A percentile compares a stretch with the other conserved stretches of the same genome.
phyloP scores from a whole-genome alignment of 2,888 invertebrate species.

The Drosophila subsilvestris region DNA sequence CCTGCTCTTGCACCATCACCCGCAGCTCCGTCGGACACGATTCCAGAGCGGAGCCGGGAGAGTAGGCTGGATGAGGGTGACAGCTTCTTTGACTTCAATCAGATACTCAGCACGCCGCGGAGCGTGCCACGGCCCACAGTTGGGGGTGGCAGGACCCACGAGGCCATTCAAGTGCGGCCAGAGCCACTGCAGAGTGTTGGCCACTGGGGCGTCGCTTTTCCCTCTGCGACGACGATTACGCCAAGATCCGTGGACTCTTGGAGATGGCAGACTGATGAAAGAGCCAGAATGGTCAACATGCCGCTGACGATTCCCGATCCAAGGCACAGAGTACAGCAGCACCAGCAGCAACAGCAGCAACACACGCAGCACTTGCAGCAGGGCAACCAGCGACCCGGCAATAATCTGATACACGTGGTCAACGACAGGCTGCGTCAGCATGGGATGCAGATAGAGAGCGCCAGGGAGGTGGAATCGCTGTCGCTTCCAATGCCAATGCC shows the following conservation, averaged over 20 bases:
- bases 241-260: neutral
- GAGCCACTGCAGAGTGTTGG: slow-evolving; percentile 19
- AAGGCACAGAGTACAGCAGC: neutral
- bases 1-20: neutral
- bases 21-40: neutral
- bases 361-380: neutral
- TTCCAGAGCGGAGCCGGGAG: slow-evolving; percentile 1
- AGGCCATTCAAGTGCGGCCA: slow-evolving; percentile 14
- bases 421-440: slow-evolving; percentile 59
- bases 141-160: slow-evolving; percentile 18
- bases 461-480: slow-evolving; percentile 18
- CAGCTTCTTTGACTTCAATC: slow-evolving; percentile 34
- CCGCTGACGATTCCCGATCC: slow-evolving; percentile 7
- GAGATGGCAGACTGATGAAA: slow-evolving; percentile 17
- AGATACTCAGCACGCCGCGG: slow-evolving; percentile 30
- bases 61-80: slow-evolving; percentile 14
- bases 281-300: slow-evolving; percentile 15
- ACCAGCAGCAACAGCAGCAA: neutral
- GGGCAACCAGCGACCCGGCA: neutral
- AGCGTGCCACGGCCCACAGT: slow-evolving; percentile 10
- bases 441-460: slow-evolving; percentile 66
- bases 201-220: slow-evolving; percentile 27
- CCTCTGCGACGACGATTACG: neutral
- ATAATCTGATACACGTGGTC: slow-evolving; percentile 49
- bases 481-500: no score